phyloP scores from a whole-genome alignment of 2,888 invertebrate genomes.

The Agrochola lychnidis region DNA sequence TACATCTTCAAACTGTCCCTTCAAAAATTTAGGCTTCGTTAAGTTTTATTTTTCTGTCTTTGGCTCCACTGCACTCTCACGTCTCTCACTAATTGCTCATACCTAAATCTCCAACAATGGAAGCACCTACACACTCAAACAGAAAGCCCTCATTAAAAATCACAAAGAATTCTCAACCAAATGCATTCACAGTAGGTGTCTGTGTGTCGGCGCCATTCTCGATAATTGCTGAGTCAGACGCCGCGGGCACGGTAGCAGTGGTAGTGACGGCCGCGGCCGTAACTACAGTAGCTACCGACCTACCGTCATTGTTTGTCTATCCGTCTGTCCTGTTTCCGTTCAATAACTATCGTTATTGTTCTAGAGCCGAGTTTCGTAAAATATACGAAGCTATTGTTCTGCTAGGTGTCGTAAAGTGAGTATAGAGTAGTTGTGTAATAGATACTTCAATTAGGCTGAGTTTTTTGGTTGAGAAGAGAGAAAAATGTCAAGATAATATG shows the following conservation, averaged over 20 bases:
- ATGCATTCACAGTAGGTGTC: conserved; percentile 53
- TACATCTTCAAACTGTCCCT: neutral
- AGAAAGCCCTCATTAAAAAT: conserved; percentile 56
- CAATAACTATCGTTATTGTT: conserved; percentile 54
- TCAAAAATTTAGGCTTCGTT: neutral
- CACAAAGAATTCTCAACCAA: conserved; percentile 38
- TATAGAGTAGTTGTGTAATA: conserved; percentile 16
- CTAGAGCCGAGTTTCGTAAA: conserved; percentile 31
- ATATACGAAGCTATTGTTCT: conserved; percentile 46
- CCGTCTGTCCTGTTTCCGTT: conserved; percentile 54
- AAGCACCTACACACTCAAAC: conserved; percentile 24
- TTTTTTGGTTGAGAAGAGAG: neutral
- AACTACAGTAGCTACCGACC: conserved; percentile 38
- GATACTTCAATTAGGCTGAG: conserved; percentile 20
- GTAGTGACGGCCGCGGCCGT: conserved; percentile 22
- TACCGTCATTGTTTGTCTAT: conserved; percentile 59
- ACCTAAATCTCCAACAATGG: conserved; percentile 17
- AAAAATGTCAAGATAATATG: neutral
- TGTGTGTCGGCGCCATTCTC: conserved; percentile 54
- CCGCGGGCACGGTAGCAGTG: conserved; percentile 48
- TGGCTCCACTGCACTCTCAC: neutral
- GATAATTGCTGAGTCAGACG: conserved; percentile 68
- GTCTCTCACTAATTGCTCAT: conserved; percentile 19
- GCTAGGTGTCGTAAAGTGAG: conserved; percentile 44
- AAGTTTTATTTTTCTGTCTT: neutral